Evolutionary conservation across 1,140 invertebrate species (phyloP).

Genomic region (Brachionus asplanchnoidis): DNA sequence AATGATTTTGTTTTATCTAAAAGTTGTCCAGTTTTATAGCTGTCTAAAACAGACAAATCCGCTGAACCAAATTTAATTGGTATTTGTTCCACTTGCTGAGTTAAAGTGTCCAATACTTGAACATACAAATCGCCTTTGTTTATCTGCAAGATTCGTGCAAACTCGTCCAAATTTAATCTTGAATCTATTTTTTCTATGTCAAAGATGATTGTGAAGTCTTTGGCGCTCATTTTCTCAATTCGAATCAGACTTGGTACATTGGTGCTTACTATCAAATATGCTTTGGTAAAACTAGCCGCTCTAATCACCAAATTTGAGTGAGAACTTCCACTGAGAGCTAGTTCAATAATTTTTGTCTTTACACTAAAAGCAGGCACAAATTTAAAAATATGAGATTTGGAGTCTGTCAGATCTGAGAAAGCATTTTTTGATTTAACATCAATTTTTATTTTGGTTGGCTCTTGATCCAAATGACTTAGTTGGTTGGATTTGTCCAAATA

Average conservation of each 20-base stretch:
- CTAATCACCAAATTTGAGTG: not conserved
- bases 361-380: not conserved
- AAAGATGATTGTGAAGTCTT: not conserved
- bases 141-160: not conserved
- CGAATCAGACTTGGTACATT: not conserved
- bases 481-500: not conserved
- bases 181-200: not conserved
- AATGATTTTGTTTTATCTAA: not conserved
- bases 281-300: not conserved
- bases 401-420: not conserved
- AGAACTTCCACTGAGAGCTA: not conserved
- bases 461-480: not conserved
- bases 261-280: not conserved
- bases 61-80: not conserved
- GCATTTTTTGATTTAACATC: not conserved
- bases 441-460: not conserved
- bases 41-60: not conserved
- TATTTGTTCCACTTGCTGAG: not conserved
- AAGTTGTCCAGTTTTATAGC: not conserved
- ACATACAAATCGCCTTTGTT: not conserved
- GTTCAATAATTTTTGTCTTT: not conserved
- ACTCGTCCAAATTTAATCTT: not conserved
- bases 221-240: not conserved
- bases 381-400: not conserved
- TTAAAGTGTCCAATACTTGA: not conserved